Base-by-base conservation (phyloP, 2,113 vertebrate species). In the Corvus hawaiiensis region DNA sequence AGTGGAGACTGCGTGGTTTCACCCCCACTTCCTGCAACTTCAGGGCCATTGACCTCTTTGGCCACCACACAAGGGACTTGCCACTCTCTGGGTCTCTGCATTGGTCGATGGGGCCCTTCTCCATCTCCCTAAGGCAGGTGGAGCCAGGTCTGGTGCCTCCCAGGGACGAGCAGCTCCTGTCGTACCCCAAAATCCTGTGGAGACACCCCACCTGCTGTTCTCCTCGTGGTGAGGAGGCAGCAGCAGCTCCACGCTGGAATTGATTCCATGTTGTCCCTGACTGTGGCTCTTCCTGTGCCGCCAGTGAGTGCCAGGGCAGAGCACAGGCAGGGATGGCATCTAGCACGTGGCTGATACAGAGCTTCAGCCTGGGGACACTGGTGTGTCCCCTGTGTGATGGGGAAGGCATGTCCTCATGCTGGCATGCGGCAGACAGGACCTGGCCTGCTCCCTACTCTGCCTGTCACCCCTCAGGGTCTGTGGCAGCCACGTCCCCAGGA, bases 391-490 rank as follows among this genome's bases (percentile, higher is more conserved):
- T 19, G 33, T 9, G 3, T 3, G 5, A 35, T 21, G 49, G 11
- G 35, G 9, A 32, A 8, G 2, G 5, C 6, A 0, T 6, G 8
- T 56, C 61, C 43, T 73, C 7, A 16, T 3, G 0, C 61, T 74
- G 83, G n/a, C 37, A 0, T 28, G 68, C 33, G 39, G 87, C 79
- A 67, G 37, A 27, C 3, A 6, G 76, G 73, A 33, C 61, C 37
- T 49, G 64, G 37, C 11, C 0, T 2, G 4, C 32, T 81, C 74
- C 52, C 26, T 2, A 5, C 61, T 48, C 84, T 66, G 77, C 90
- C 32, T 56, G 1, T 56, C 7, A 1, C 14, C 59, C 77, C 69
- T 87, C 4, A 2, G 77, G 54, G 16, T 54, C 23, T 2, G 6
- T 22, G 44, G 62, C 54, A 76, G 58, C 75, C 44, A 41, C 4